Percentiles rank a stretch among this genome's conserved stretches.
Evolutionary conservation across 2,797 vertebrate species (phyloP).

Genomic region (Phrynocephalus guinanensis): DNA sequence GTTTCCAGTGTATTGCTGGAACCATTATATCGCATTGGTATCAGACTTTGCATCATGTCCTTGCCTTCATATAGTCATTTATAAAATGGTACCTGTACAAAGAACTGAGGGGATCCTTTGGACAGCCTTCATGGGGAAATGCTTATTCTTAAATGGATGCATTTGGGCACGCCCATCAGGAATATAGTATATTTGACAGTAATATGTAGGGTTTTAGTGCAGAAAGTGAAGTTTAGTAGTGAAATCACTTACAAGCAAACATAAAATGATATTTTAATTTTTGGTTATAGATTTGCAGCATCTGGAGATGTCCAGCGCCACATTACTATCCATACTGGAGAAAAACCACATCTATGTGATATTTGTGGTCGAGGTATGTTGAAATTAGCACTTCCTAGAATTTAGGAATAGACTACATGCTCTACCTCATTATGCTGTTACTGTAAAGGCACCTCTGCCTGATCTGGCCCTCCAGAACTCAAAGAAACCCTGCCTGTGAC

Average conservation of each 20-base stretch:
- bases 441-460: neutral
- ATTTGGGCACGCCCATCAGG: no score
- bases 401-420: no score
- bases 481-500: neutral
- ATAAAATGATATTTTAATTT: neutral
- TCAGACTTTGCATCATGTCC: neutral
- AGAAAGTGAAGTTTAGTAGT: neutral
- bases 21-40: no score
- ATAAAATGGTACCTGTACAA: no score
- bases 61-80: no score
- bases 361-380: conserved; percentile 93
- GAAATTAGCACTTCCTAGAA: accelerated
- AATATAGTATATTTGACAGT: no score
- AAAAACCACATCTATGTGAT: conserved; percentile 95
- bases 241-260: neutral
- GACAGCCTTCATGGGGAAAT: neutral
- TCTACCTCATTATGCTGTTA: neutral
- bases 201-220: neutral
- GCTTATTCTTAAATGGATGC: neutral
- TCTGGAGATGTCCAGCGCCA: conserved; percentile 97
- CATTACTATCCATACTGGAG: conserved; percentile 95
- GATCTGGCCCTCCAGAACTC: neutral
- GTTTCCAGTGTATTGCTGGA: neutral
- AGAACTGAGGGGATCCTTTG: neutral
- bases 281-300: conserved; percentile 88